Conservation (phyloP, 53 echinoderm and acorn worm species). For the Pentamera pediparva region DNA sequence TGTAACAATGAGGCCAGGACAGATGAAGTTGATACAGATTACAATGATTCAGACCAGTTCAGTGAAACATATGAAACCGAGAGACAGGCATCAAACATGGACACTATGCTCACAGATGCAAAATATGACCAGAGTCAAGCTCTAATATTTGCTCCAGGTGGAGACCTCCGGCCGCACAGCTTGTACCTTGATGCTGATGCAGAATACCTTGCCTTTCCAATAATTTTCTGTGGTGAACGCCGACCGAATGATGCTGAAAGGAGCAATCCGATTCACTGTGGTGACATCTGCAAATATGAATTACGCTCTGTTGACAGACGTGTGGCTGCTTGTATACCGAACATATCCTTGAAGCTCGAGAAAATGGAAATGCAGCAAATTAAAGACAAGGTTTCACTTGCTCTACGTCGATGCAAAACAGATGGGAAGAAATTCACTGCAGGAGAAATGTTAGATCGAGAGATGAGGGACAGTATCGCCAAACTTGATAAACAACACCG, state of each 20-base stretch:
- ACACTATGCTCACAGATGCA: background rate
- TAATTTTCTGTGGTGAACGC: slow-evolving; percentile 21
- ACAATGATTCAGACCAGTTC: background rate
- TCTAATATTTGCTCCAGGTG: slow-evolving; percentile 20
- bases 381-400: background rate
- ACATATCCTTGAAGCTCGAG: slow-evolving; percentile 36
- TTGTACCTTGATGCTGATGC: slow-evolving; percentile 26
- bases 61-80: slow-evolving; percentile 23
- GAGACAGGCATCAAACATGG: background rate
- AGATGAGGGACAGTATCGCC: background rate
- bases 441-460: background rate
- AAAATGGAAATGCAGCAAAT: slow-evolving; percentile 37
- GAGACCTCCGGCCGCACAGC: slow-evolving; percentile 7
- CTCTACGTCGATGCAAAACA: slow-evolving; percentile 29
- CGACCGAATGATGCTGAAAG: background rate
- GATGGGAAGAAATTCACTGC: slow-evolving; percentile 25
- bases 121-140: background rate
- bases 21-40: background rate
- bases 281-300: slow-evolving; percentile 27
- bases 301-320: slow-evolving; percentile 22
- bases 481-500: slow-evolving; percentile 28
- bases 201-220: slow-evolving; percentile 35
- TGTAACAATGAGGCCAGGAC: too few species aligned
- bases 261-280: background rate
- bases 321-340: slow-evolving; percentile 22